A percentile compares a stretch with the other conserved stretches of the same genome.
phyloP scores from a whole-genome alignment of 2,113 vertebrate species.

The Redunca redunca region DNA sequence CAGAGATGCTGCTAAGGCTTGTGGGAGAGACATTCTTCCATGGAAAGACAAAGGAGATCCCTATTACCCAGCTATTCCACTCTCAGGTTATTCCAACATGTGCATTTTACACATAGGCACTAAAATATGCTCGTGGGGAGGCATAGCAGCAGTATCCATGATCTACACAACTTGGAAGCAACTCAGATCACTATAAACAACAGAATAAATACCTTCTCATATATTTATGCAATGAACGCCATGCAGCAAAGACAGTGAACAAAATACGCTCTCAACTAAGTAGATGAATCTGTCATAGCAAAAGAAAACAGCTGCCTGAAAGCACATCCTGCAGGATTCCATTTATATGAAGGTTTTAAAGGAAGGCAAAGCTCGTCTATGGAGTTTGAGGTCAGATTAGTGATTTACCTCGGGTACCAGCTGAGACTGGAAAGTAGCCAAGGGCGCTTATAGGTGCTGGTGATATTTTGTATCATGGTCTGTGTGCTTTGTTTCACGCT shows the following conservation, averaged over 20 bases:
- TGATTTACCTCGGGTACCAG: background rate
- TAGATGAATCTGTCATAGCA: background rate
- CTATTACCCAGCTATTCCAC: background rate
- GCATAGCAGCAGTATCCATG: background rate
- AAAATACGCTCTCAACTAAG: background rate
- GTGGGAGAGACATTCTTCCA: background rate
- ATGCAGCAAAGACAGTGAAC: background rate
- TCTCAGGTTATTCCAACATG: background rate
- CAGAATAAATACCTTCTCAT: background rate
- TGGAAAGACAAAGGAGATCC: background rate
- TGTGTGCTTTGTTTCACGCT: background rate
- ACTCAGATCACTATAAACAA: background rate
- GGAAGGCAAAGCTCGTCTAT: background rate
- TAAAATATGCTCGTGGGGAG: background rate
- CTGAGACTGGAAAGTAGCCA: background rate
- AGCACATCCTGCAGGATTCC: background rate
- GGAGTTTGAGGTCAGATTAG: background rate
- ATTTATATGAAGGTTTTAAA: background rate
- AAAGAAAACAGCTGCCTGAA: background rate
- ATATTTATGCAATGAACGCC: background rate
- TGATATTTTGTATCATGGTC: background rate
- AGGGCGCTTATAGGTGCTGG: background rate
- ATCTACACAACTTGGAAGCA: background rate
- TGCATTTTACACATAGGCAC: background rate
- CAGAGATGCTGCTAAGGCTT: background rate